Base-by-base conservation (phyloP, 1,140 invertebrate genomes). In the Trichomalopsis sarcophagae region DNA sequence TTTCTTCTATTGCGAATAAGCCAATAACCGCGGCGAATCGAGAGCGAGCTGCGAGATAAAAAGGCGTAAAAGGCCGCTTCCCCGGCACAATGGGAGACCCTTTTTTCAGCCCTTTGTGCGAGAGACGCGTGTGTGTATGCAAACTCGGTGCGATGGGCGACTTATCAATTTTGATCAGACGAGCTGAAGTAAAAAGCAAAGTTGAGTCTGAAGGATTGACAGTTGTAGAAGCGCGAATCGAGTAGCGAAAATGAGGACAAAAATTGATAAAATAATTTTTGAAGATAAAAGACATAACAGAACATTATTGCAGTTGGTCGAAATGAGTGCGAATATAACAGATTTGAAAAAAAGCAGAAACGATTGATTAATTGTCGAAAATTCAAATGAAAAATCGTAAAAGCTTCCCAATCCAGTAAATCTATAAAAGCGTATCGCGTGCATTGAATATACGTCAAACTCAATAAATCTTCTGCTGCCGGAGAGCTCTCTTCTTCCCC, bases 401-500 rank as follows among this genome's bases (percentile, higher is more conserved):
- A 73, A 62, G 55, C 55, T 21, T 21, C 17, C 55, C 7, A 62
- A 62, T 62, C 55, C 55, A 7, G 6, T 62, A 62, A 62, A 62
- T 62, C 21, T 62, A 62, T 62, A 62, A 62, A 62, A 62, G 21
- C 55, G 17, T 62, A 62, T 62, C 55, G 55, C 21, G 55, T n/a
- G 55, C 17, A 62, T 62, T 1, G 55, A 62, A 62, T n/a, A n/a
- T n/a, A 62, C 21, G 17, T 79, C 81, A 69, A 77, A 76, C 71
- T 85, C 82, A 75, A 86, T 79, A 82, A 85, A 76, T 44, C 55
- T 62, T 62, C 17, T n/a, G 2, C 83, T 78, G 87, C 85, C 86
- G 85, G 84, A 89, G 88, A 89, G 86, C 89, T 88, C 89, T 89
- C 78, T 89, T 66, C 86, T 40, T 81, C 83, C 55, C 44, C 40